Percentiles rank a stretch among this genome's conserved stretches.
Evolutionary conservation across 2,113 vertebrate genomes (phyloP).

Genomic region (Setophaga petechia): DNA sequence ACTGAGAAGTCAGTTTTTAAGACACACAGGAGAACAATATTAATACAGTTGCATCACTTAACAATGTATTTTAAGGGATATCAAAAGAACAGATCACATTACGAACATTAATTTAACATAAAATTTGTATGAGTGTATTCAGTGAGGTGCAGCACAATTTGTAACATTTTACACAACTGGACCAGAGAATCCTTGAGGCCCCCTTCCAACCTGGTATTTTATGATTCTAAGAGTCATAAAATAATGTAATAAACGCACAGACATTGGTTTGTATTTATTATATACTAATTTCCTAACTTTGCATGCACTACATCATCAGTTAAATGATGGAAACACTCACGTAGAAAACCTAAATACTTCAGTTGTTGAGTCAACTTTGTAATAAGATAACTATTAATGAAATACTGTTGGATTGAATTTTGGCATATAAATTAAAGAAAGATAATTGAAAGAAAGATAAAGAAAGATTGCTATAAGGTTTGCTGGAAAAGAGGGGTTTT

Average conservation of each 20-base stretch:
- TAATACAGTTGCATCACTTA: background rate
- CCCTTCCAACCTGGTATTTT: background rate
- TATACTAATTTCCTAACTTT: background rate
- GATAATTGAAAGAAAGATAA: no score
- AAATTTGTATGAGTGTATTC: background rate
- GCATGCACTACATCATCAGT: background rate
- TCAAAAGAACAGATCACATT: background rate
- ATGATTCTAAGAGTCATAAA: background rate
- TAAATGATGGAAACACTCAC: background rate
- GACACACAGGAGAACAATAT: background rate
- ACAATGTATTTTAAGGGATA: background rate
- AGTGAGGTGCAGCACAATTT: background rate
- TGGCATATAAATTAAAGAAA: background rate
- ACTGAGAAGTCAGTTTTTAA: background rate
- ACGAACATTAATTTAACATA: background rate
- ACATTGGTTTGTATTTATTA: background rate
- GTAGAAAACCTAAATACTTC: background rate
- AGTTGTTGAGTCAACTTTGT: background rate
- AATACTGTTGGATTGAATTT: background rate
- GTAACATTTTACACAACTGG: background rate
- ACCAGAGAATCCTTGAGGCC: background rate
- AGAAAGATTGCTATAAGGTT: background rate
- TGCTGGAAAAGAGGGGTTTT: fast-evolving
- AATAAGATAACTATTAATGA: background rate
- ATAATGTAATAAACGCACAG: background rate